Evolutionary conservation across 2,113 vertebrate genomes (phyloP).

Genomic region (Oreocharis arfaki): DNA sequence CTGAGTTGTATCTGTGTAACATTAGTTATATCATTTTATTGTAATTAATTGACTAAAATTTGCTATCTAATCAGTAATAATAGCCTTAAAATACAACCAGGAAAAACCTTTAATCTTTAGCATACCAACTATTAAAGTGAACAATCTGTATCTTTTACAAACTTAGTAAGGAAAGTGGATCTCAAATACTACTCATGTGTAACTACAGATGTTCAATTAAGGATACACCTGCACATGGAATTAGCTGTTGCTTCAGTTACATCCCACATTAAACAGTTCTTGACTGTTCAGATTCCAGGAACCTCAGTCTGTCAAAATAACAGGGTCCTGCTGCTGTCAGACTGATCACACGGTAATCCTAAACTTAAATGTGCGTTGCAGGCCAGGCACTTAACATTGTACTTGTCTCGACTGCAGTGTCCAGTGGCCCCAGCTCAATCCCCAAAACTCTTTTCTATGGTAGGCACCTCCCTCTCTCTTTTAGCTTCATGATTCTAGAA

Average conservation of each 20-base stretch:
- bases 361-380: accelerated
- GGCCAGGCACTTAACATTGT: background rate
- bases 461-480: background rate
- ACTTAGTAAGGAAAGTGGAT: background rate
- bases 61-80: background rate
- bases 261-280: background rate
- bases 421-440: background rate
- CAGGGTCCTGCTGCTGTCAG: background rate
- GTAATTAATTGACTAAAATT: background rate
- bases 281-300: background rate
- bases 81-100: background rate
- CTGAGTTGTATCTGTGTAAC: background rate
- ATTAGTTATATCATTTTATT: background rate
- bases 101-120: background rate
- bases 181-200: background rate
- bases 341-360: background rate
- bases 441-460: background rate
- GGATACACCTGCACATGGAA: background rate
- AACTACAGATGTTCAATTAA: background rate
- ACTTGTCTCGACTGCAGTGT: background rate
- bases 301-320: background rate
- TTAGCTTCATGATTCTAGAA: background rate
- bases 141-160: background rate
- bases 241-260: background rate
- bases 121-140: background rate